Conservation (phyloP, 2,888 invertebrate genomes). For the Drosophila nigricruria region DNA sequence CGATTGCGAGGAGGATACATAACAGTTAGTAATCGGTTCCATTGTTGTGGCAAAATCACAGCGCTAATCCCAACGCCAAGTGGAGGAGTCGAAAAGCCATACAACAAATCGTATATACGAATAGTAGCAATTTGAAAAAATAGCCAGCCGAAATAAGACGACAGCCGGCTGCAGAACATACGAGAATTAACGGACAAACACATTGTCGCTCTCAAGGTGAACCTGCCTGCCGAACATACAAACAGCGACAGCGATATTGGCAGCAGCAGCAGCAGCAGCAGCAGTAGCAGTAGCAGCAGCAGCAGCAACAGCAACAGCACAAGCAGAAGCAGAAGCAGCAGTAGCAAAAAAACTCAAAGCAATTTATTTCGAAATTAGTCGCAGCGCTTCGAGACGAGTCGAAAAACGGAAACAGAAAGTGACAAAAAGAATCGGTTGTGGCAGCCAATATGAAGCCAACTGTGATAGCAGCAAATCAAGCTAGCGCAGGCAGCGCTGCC, state of each 20-base stretch:
- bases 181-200: conserved; percentile 56
- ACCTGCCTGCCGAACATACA: conserved; percentile 49
- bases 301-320: background rate
- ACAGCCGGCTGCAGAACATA: conserved; percentile 52
- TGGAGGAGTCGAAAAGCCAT: conserved; percentile 21
- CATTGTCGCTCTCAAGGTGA: conserved; percentile 65
- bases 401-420: conserved; percentile 37
- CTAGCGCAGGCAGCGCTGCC: conserved; percentile 42
- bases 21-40: conserved; percentile 42
- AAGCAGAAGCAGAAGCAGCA: conserved; percentile 27
- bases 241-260: conserved; percentile 18
- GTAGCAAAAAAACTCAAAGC: conserved; percentile 44
- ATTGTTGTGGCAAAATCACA: conserved; percentile 28
- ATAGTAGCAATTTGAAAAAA: conserved; percentile 33
- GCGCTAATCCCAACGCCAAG: conserved; percentile 5
- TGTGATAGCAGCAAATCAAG: conserved; percentile 81
- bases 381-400: conserved; percentile 44
- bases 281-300: conserved; percentile 14
- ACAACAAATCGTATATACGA: conserved; percentile 27
- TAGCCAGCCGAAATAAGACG: conserved; percentile 12
- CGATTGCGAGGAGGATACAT: conserved; percentile 15
- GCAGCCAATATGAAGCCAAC: conserved; percentile 80
- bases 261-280: conserved; percentile 12
- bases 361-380: conserved; percentile 50
- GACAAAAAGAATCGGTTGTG: conserved; percentile 38